These are phyloP conservation scores for Megalopta genalis DNA, from an alignment of 1,140 invertebrate species.

Conservation along the genomic window DNA sequence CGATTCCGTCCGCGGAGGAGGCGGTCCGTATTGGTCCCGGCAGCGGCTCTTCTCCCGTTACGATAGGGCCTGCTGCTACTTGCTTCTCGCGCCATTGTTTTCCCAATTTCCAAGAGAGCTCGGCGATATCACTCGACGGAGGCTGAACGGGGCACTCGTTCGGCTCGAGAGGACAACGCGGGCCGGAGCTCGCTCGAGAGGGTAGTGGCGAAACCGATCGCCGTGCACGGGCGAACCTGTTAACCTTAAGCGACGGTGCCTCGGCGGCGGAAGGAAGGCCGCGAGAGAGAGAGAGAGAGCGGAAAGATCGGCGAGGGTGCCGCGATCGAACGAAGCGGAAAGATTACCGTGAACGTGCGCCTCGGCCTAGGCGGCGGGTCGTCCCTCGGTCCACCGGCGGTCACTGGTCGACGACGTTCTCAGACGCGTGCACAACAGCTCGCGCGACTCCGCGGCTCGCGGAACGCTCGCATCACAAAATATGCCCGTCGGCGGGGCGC, in stretches of 20 bases:
- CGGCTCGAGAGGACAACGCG: neutral
- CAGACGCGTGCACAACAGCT: constrained; percentile 9
- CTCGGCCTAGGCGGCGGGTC: too few relatives aligned
- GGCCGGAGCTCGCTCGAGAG: too few relatives aligned
- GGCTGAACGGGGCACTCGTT: neutral
- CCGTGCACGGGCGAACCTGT: constrained; percentile 15
- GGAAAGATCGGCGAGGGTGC: too few relatives aligned
- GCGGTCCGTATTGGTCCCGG: too few relatives aligned
- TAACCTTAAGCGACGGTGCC: too few relatives aligned
- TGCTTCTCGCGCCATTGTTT: neutral
- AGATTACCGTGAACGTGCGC: too few relatives aligned
- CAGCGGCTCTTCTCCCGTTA: too few relatives aligned
- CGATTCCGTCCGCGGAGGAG: too few relatives aligned
- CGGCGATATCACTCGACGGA: neutral
- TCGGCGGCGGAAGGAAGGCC: too few relatives aligned
- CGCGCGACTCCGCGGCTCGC: neutral
- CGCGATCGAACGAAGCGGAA: neutral
- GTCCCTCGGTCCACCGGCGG: neutral
- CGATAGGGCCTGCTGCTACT: neutral
- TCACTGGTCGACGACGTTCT: constrained; percentile 7
- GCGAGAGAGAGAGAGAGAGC: too few relatives aligned
- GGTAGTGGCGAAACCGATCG: neutral
- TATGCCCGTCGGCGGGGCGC: neutral
- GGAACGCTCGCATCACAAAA: neutral
- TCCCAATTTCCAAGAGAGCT: neutral